Evolutionary conservation across 2,888 invertebrate species (phyloP).

Genomic region (Drosophila conformis): DNA sequence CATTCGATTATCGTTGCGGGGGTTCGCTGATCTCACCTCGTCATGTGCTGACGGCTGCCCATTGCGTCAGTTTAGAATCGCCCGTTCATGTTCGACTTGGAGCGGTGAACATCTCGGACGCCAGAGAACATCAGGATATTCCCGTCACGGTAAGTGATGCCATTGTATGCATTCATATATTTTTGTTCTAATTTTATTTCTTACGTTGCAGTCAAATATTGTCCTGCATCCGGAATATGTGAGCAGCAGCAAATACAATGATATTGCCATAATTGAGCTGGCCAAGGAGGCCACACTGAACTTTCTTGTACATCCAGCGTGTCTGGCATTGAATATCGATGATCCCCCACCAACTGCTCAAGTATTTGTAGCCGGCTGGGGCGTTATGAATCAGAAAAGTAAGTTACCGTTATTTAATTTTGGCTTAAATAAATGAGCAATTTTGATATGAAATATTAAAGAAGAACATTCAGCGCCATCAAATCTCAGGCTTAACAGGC

Average conservation of each 20-base stretch:
- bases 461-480: too few species aligned
- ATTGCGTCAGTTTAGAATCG: conserved; percentile 67
- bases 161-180: neutral
- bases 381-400: conserved; percentile 73
- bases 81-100: conserved; percentile 80
- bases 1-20: conserved; percentile 70
- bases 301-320: conserved; percentile 64
- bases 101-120: conserved; percentile 60
- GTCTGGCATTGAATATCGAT: conserved; percentile 61
- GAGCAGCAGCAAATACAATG: conserved; percentile 72
- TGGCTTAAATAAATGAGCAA: neutral
- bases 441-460: neutral
- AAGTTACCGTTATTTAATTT: conserved; percentile 28
- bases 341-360: conserved; percentile 63
- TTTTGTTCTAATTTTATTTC: neutral
- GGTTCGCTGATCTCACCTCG: conserved; percentile 77
- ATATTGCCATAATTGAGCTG: conserved; percentile 78
- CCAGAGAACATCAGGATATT: conserved; percentile 50
- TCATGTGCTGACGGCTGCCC: conserved; percentile 82
- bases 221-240: conserved; percentile 73
- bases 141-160: conserved; percentile 60
- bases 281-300: conserved; percentile 38
- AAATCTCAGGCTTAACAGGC: neutral
- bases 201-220: conserved; percentile 55
- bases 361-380: conserved; percentile 82